These are phyloP conservation scores for Apostichopus japonicus DNA, from an alignment of 35 echinoderm and acorn worm genomes.

Conservation along the genomic window DNA sequence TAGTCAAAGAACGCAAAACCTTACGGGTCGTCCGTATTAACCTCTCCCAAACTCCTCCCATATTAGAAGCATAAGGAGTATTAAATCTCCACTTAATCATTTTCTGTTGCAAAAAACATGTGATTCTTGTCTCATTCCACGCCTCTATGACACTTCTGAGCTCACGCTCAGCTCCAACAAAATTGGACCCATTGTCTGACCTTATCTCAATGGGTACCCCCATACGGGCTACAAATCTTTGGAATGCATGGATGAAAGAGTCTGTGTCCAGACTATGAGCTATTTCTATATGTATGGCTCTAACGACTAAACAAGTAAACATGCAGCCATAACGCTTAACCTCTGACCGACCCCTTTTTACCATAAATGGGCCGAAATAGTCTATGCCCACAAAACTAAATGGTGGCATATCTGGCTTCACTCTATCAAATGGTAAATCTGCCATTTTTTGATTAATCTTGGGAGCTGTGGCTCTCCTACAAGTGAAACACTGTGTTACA, in stretches of 20 bases:
- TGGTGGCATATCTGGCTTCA: slow-evolving; percentile 50
- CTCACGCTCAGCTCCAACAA: slow-evolving; percentile 62
- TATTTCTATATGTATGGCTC: slow-evolving; percentile 55
- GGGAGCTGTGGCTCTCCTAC: slow-evolving; percentile 2
- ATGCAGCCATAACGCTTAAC: slow-evolving; percentile 50
- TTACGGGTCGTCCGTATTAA: slow-evolving; percentile 53
- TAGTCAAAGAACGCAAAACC: slow-evolving; percentile 29
- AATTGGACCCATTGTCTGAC: slow-evolving; percentile 59
- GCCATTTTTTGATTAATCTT: slow-evolving; percentile 54
- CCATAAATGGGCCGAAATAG: slow-evolving; percentile 47
- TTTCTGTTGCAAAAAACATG: not conserved
- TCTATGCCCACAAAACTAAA: slow-evolving; percentile 56
- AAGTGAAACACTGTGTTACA: slow-evolving; percentile 54
- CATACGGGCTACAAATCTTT: slow-evolving; percentile 28
- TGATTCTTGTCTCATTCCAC: slow-evolving; percentile 58
- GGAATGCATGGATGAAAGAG: slow-evolving; percentile 36
- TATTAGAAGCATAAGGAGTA: slow-evolving; percentile 63
- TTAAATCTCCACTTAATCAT: slow-evolving; percentile 46
- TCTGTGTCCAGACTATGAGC: slow-evolving; percentile 33
- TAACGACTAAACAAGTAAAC: slow-evolving; percentile 22
- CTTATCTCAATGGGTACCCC: slow-evolving; percentile 11
- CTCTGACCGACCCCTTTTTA: slow-evolving; percentile 1
- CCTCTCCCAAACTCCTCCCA: slow-evolving; percentile 66
- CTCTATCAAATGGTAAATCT: slow-evolving; percentile 51
- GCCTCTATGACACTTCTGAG: slow-evolving; percentile 19